Percentiles rank a stretch among this genome's conserved stretches.
Evolutionary conservation across 1,140 invertebrate species (phyloP).

Genomic region (Drosophila seguyi): DNA sequence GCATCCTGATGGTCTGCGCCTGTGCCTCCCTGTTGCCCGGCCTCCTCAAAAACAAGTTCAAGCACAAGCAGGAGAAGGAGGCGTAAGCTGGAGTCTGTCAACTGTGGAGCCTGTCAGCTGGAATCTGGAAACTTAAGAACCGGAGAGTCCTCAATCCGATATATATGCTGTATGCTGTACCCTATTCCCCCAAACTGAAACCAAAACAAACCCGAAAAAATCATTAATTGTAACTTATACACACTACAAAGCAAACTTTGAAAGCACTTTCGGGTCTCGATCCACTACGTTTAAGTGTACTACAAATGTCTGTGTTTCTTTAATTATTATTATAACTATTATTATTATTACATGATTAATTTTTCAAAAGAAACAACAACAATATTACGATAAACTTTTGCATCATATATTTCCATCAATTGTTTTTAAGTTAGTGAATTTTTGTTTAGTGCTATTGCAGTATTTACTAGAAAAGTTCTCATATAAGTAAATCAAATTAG

Average conservation of each 20-base stretch:
- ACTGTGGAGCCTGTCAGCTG: background rate
- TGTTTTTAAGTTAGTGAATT: constrained; percentile 71
- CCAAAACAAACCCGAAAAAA: constrained; percentile 52
- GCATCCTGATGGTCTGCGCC: constrained; percentile 91
- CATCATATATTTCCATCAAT: constrained; percentile 66
- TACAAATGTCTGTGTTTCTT: constrained; percentile 45
- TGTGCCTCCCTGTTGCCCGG: constrained; percentile 95
- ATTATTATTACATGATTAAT: constrained; percentile 19
- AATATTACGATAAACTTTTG: constrained; percentile 53
- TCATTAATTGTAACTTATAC: constrained; percentile 39
- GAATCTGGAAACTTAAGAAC: background rate
- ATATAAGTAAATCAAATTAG: constrained; percentile 52
- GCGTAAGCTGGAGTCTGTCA: constrained; percentile 37
- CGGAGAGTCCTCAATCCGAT: constrained; percentile 6
- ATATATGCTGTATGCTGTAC: constrained; percentile 26
- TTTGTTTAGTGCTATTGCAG: constrained; percentile 79
- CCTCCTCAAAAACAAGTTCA: constrained; percentile 93
- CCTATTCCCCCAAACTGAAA: constrained; percentile 60
- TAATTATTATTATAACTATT: constrained; percentile 32
- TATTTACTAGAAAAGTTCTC: constrained; percentile 71
- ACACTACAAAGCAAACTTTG: constrained; percentile 17
- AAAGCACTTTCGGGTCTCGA: constrained; percentile 35
- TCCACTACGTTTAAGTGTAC: constrained; percentile 45
- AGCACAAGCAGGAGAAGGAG: constrained; percentile 92
- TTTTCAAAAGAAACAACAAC: constrained; percentile 9